These are phyloP conservation scores for Eumaeus atala DNA, from an alignment of 1,140 invertebrate genomes.

Conservation along the genomic window DNA sequence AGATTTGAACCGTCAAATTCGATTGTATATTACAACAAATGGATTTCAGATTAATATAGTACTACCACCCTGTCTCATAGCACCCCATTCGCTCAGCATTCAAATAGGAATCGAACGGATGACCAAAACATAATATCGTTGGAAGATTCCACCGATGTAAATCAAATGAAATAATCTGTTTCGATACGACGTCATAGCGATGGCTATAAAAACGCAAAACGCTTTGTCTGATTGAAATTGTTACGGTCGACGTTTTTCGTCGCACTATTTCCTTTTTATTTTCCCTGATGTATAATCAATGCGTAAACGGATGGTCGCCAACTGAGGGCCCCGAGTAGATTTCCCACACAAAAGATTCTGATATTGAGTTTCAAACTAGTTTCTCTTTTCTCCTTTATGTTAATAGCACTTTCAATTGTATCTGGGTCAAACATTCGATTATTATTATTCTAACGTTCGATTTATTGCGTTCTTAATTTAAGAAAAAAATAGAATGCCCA, in stretches of 20 bases:
- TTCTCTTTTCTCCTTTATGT: constrained; percentile 66
- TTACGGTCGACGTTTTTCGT: constrained; percentile 54
- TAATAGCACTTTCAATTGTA: constrained; percentile 63
- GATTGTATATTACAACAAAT: constrained; percentile 66
- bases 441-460: constrained; percentile 1
- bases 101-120: constrained; percentile 74
- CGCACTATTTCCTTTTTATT: constrained; percentile 67
- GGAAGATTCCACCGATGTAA: constrained; percentile 69
- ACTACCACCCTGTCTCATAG: constrained; percentile 66
- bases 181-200: constrained; percentile 67
- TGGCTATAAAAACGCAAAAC: constrained; percentile 72
- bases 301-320: constrained; percentile 68
- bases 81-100: constrained; percentile 69
- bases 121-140: constrained; percentile 74
- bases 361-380: constrained; percentile 71
- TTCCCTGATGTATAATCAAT: constrained; percentile 73
- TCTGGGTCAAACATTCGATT: constrained; percentile 12
- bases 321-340: constrained; percentile 60
- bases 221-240: constrained; percentile 73
- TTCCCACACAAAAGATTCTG: constrained; percentile 69
- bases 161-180: constrained; percentile 74
- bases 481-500: constrained; percentile 11
- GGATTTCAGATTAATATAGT: constrained; percentile 74
- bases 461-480: constrained; percentile 11
- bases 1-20: constrained; percentile 44